Percentiles rank a stretch among this genome's conserved stretches.
Conservation (phyloP, 2,797 vertebrate genomes). For the Triplophysa bombifrons region DNA sequence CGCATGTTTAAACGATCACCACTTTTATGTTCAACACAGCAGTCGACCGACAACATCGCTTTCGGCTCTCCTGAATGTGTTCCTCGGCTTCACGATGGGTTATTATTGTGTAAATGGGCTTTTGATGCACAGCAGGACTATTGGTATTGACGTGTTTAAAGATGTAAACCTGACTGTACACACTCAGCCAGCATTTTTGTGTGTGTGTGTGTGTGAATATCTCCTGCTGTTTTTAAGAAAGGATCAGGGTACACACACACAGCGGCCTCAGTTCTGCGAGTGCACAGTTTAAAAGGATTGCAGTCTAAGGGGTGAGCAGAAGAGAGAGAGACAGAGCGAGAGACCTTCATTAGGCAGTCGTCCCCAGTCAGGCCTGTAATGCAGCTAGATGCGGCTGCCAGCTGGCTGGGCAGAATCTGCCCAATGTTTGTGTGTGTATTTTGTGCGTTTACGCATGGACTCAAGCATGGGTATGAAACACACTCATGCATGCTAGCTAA, state of each 20-base stretch:
- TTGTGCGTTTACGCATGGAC: slow-evolving; percentile 41
- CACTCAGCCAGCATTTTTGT: not conserved
- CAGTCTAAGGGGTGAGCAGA: slow-evolving; percentile 62
- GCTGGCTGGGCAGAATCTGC: slow-evolving; percentile 65
- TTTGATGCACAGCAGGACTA: slow-evolving; percentile 39
- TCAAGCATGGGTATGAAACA: slow-evolving; percentile 29
- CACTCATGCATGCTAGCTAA: slow-evolving; percentile 31
- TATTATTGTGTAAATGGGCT: slow-evolving; percentile 7
- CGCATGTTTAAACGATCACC: slow-evolving; percentile 37
- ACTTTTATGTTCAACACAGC: slow-evolving; percentile 36
- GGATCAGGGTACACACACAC: slow-evolving; percentile 25
- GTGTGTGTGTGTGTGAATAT: not conserved
- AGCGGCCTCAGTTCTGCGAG: slow-evolving; percentile 31
- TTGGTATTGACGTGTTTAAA: slow-evolving; percentile 29
- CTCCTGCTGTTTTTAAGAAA: not conserved
- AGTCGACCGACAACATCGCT: slow-evolving; percentile 23
- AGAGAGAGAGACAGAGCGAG: slow-evolving; percentile 70
- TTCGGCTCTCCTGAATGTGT: not conserved
- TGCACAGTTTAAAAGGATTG: slow-evolving; percentile 29
- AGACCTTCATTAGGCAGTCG: slow-evolving; percentile 80
- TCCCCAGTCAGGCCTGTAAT: slow-evolving; percentile 69
- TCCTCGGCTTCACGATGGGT: slow-evolving; percentile 10
- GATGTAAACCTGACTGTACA: slow-evolving; percentile 22
- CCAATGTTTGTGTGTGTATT: no score
- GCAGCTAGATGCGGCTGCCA: slow-evolving; percentile 78